Evolutionary conservation across 2,888 invertebrate species (phyloP), one percentile per base, ranked within the genome.

Genomic region (Coleophora deauratella): DNA sequence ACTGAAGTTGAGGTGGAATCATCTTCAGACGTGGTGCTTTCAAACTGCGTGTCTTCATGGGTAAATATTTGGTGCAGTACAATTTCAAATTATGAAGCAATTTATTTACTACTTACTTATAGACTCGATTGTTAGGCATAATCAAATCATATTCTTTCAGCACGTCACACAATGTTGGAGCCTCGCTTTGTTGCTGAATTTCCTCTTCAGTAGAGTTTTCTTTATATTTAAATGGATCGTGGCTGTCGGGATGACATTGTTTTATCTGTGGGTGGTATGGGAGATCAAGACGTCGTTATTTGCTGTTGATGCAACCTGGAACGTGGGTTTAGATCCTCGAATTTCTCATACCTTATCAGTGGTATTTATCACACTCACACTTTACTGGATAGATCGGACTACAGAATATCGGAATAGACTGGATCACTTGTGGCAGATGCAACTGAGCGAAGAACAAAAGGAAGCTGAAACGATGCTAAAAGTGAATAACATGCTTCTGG

Each of bases 321-420:
- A 93, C 68, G 88, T 91, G 9, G 87, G 87, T 8, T 66, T 95
- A 40, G 88, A 90, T 52, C 87, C 93, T 0, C 87, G 90, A 59
- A 68, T 91, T 27, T 90, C 93, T 0, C 95, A 95, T 59, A 88
- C 93, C 6, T 75, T 96, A 43, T 90, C 91, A 34, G 88, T 96
- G 2, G 67, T 91, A 0, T 91, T 94, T 46, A 87, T 95, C 27
- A 90, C 93, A 11, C 72, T 93, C 27, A 92, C 94, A 1, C 86
- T 97, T 13, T 94, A 95, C 66, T 87, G 95, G 54, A 91, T 96
- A 54, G 96, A 97, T 71, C 89, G 97, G 58, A 96, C 96, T 70
- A 92, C 94, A 21, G 97, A 97, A 67, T 95, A 93, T 57, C 91
- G 96, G 62, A 93, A 94, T 54, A 89, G 97, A 57, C 86, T 98